Conservation (phyloP, 1,140 invertebrate genomes). For the Euura lappo region DNA sequence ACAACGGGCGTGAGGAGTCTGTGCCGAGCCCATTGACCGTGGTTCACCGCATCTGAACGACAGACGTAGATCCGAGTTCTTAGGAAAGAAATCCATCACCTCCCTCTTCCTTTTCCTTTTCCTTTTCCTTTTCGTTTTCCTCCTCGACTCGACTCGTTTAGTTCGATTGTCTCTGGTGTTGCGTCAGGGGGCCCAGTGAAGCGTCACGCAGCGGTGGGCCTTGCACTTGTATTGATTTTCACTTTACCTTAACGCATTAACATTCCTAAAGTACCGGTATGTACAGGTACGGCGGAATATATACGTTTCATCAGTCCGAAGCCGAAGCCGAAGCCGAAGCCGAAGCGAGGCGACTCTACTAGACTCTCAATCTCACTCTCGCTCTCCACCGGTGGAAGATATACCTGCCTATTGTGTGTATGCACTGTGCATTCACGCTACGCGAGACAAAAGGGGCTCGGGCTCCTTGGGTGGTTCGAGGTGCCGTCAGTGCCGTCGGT, state of each 20-base stretch:
- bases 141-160: neutral
- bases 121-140: neutral
- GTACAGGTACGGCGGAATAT: neutral
- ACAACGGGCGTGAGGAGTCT: too few species aligned
- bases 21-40: too few species aligned
- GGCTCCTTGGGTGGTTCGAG: slow-evolving; percentile 49
- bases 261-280: neutral
- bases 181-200: neutral
- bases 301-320: neutral
- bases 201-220: neutral
- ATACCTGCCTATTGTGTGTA: slow-evolving; percentile 42
- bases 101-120: too few species aligned
- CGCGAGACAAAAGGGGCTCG: slow-evolving; percentile 49
- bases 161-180: neutral
- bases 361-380: slow-evolving; percentile 6
- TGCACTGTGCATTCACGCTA: slow-evolving; percentile 47
- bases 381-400: slow-evolving; percentile 7
- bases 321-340: neutral
- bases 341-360: neutral
- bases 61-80: too few species aligned
- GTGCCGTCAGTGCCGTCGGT: slow-evolving; percentile 8
- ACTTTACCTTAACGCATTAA: slow-evolving; percentile 6
- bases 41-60: too few species aligned
- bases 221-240: neutral
- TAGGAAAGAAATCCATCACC: too few species aligned